phyloP scores from a whole-genome alignment of 2,888 invertebrate species.

The Himalopsyche anomala region DNA sequence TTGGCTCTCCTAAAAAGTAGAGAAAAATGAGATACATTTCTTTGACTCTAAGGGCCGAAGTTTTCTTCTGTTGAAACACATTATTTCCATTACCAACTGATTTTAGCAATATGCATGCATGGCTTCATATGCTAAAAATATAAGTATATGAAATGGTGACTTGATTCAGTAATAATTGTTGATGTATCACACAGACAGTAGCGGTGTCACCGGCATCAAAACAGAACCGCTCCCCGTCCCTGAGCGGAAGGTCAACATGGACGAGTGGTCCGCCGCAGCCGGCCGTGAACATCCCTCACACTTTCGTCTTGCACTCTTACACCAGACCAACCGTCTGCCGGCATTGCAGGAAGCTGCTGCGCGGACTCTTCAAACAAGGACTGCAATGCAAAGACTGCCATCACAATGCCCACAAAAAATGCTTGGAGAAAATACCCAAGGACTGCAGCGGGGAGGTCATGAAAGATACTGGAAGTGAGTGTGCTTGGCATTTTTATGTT shows the following conservation, averaged over 20 bases:
- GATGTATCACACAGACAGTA: conserved; percentile 47
- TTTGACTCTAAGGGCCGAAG: too few species aligned
- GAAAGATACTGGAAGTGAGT: conserved; percentile 70
- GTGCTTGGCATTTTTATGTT: too few species aligned
- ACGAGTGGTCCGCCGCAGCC: conserved; percentile 51
- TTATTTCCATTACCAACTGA: too few species aligned
- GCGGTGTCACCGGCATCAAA: conserved; percentile 72
- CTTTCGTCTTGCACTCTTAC: conserved; percentile 97
- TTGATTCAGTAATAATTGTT: not conserved
- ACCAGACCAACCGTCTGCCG: conserved; percentile 98
- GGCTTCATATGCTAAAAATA: too few species aligned
- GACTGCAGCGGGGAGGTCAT: conserved; percentile 91
- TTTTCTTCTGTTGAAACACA: too few species aligned
- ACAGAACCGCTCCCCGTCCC: conserved; percentile 83
- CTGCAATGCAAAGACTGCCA: conserved; percentile 98
- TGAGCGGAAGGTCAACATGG: conserved; percentile 77
- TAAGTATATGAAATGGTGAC: too few species aligned
- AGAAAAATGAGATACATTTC: too few species aligned
- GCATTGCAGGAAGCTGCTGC: conserved; percentile 95
- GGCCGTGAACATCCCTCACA: conserved; percentile 90
- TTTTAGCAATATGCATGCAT: too few species aligned
- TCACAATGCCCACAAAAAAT: conserved; percentile 97
- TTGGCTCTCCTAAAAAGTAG: too few species aligned
- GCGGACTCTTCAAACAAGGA: conserved; percentile 97
- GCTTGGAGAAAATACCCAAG: conserved; percentile 91